phyloP scores from a whole-genome alignment of 2,113 vertebrate genomes.

The Heteronetta atricapilla region DNA sequence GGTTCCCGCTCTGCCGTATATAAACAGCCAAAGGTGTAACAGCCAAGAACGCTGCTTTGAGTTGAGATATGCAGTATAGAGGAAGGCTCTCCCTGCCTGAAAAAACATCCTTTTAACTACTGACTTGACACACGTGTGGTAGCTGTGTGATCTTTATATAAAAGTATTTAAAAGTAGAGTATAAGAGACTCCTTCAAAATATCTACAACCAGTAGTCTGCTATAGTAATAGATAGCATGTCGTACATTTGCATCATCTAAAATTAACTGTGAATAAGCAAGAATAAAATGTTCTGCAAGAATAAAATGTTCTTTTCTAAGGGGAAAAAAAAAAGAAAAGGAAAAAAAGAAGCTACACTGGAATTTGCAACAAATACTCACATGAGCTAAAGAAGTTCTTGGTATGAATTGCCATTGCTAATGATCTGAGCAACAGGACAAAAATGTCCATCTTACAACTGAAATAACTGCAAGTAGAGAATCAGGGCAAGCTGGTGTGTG shows the following conservation, averaged over 20 bases:
- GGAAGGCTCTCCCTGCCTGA: neutral
- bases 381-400: neutral
- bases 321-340: neutral
- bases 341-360: neutral
- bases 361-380: neutral
- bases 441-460: neutral
- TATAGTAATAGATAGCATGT: neutral
- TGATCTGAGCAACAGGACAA: neutral
- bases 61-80: neutral
- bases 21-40: neutral
- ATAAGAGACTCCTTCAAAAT: neutral
- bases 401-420: neutral
- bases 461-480: neutral
- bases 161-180: neutral
- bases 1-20: neutral
- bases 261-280: conserved; percentile 10
- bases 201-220: conserved; percentile 21
- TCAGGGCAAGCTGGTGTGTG: neutral
- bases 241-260: conserved; percentile 17
- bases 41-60: neutral
- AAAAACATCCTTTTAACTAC: neutral
- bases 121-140: neutral
- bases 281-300: conserved; percentile 8
- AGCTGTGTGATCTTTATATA: neutral
- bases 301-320: conserved; percentile 14